Evolutionary conservation across 1,140 invertebrate species (phyloP).

Genomic region (Drosophila burlai): DNA sequence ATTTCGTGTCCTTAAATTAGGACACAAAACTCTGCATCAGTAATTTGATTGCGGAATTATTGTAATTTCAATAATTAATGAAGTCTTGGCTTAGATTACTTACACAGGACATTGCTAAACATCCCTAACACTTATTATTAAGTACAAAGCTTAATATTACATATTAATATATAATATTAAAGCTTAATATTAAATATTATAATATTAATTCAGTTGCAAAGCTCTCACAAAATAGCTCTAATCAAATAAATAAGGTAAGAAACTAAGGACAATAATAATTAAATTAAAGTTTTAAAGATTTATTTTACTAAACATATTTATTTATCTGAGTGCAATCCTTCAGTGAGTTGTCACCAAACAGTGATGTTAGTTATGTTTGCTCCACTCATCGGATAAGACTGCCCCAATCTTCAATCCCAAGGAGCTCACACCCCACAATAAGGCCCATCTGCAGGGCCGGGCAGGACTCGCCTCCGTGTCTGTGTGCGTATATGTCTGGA

Average conservation of each 20-base stretch:
- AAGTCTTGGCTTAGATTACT: background rate
- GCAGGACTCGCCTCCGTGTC: background rate
- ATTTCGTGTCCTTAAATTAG: slow-evolving; percentile 23
- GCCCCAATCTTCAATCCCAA: slow-evolving; percentile 14
- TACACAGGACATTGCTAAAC: background rate
- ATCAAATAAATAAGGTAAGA: background rate
- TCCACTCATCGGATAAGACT: slow-evolving; percentile 15
- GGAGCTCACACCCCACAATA: slow-evolving; percentile 27
- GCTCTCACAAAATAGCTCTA: background rate
- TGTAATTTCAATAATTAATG: background rate
- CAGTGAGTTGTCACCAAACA: background rate
- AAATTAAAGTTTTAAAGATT: too few species aligned
- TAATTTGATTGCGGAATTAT: too few species aligned
- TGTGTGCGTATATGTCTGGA: slow-evolving; percentile 18
- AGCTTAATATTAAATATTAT: background rate
- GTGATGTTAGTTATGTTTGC: slow-evolving; percentile 13
- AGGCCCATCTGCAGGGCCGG: slow-evolving; percentile 28
- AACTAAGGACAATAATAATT: background rate
- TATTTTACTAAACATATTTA: background rate
- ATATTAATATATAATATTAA: too few species aligned
- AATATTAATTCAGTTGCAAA: background rate
- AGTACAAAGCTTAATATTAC: too few species aligned
- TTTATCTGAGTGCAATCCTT: background rate
- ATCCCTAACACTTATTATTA: background rate
- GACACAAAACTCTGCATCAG: background rate